Evolutionary conservation across 2,113 vertebrate genomes (phyloP).

Genomic region (Sprattus sprattus): DNA sequence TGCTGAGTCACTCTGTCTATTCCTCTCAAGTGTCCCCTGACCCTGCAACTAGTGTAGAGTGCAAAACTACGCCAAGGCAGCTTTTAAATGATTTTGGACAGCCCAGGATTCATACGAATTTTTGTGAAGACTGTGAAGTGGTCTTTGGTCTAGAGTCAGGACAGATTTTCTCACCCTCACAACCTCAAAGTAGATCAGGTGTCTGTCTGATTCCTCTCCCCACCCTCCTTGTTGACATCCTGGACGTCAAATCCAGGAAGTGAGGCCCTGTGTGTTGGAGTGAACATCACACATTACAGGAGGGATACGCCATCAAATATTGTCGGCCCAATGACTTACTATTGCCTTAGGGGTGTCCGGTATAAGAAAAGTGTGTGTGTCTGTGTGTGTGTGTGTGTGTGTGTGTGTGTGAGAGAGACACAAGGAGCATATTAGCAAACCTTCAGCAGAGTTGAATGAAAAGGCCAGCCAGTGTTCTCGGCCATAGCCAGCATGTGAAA

Average conservation of each 20-base stretch:
- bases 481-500: not conserved
- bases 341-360: not conserved
- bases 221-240: not conserved
- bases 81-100: not conserved
- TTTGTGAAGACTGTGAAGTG: not conserved
- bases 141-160: not conserved
- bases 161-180: constrained; percentile 16
- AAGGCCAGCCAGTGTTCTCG: not conserved
- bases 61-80: not conserved
- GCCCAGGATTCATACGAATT: not conserved
- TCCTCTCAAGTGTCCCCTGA: not conserved
- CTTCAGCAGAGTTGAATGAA: not conserved
- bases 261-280: not conserved
- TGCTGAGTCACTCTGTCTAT: not conserved
- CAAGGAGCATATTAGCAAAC: not conserved
- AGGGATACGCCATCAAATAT: too few species aligned
- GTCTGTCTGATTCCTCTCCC: constrained; percentile 22
- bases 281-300: not conserved
- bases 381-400: not conserved
- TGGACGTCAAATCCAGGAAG: constrained; percentile 30
- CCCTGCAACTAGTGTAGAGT: not conserved
- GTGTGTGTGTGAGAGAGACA: not conserved
- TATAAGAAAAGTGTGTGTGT: not conserved
- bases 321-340: not conserved
- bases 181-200: constrained; percentile 39